Evolutionary conservation across 2,113 vertebrate species (phyloP), one percentile per base, ranked within the genome.

Genomic region (Pristiophorus japonicus): DNA sequence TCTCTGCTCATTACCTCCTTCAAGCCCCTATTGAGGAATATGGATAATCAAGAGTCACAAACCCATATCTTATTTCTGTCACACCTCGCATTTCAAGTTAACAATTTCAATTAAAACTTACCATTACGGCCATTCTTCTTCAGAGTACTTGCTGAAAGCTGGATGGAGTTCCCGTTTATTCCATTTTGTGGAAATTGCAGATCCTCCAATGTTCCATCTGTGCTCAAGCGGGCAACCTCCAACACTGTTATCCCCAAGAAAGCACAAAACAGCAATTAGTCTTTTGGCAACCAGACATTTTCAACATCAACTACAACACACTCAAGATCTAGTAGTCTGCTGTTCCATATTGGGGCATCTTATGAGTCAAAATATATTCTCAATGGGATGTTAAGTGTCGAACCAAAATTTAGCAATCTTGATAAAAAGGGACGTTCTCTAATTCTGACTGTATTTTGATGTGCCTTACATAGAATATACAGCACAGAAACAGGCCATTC

Each of bases 101-200:
- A 27, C 47, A 55, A 81, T 42, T 81, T 88, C 85, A 91, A n/a
- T 38, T 92, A 18, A 91, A 73, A 96, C 98, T 96, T 97, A 99
- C 99, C 99, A 0, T 99, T 99, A 87, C 98, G 98, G 47, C 99
- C 99, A 42, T 99, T 99, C 96, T 99, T 99, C 96, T 99, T 99
- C 93, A 99, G 97, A 12, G 99, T 99, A 96, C 98, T 99, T 34
- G 99, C 99, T 1, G 99, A 99, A 47, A 99, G 98, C 96, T 98
- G 99, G 96, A 99, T 99, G 59, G 98, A 97, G 30, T 98, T 99
- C 65, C 99, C 99, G 0, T 98, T 98, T 95, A 97, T 98, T 95
- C 97, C 97, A 2, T 97, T 98, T 97, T 99, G 98, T 55, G 99
- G 99, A 96, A 99, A 99, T 96, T 98, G 99, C 96, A 99, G 97